Percentiles rank a stretch among this genome's conserved stretches.
These are phyloP conservation scores for Eriocheir sinensis DNA, from an alignment of 1,140 invertebrate genomes.

Conservation along the genomic window DNA sequence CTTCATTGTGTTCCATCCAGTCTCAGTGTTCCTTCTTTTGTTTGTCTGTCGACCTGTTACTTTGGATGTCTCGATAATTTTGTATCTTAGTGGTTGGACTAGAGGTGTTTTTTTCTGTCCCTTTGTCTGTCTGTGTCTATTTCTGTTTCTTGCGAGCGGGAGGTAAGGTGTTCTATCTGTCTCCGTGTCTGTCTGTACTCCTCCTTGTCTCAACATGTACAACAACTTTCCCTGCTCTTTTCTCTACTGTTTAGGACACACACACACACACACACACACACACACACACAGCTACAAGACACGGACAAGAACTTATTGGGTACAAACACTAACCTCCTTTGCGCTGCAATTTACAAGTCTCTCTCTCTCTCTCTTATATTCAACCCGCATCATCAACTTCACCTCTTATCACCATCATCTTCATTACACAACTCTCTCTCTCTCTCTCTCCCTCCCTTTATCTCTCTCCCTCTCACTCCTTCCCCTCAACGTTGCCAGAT, in stretches of 20 bases:
- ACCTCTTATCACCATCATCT: not conserved
- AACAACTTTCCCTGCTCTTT: not conserved
- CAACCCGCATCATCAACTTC: not conserved
- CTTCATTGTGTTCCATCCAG: no score
- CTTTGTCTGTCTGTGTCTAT: not conserved
- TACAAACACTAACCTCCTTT: not conserved
- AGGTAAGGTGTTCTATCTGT: not conserved
- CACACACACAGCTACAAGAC: not conserved
- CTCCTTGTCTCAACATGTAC: not conserved
- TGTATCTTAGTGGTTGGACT: not conserved
- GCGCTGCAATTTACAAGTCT: not conserved
- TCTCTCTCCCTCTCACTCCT: not conserved
- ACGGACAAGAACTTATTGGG: not conserved
- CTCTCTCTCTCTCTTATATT: not conserved
- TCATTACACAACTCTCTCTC: not conserved
- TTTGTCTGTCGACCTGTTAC: no score
- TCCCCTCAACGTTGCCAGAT: no score
- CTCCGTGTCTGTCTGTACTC: not conserved
- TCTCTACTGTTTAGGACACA: not conserved
- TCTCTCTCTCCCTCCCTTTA: not conserved
- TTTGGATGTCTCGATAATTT: no score
- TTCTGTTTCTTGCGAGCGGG: not conserved
- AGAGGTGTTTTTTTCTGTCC: not conserved
- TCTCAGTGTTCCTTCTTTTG: no score
- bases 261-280: constrained; percentile 14